Evolutionary conservation across 2,113 vertebrate genomes (phyloP).

Genomic region (Thomomys bottae): DNA sequence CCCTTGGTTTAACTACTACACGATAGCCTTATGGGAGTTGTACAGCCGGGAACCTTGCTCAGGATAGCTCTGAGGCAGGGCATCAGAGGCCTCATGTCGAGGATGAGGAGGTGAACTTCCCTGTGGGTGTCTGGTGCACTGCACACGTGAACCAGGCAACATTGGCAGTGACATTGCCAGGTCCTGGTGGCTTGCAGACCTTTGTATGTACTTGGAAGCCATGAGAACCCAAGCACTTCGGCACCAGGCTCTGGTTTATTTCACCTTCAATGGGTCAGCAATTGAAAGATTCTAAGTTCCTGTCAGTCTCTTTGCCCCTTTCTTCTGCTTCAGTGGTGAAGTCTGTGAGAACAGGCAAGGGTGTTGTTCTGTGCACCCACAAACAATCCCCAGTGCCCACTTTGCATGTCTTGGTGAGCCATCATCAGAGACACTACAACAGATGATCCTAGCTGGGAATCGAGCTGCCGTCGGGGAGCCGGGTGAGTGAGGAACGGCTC

Average conservation of each 20-base stretch:
- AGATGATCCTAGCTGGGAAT: conserved; percentile 75
- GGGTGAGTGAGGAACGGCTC: conserved; percentile 83
- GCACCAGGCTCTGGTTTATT: not conserved
- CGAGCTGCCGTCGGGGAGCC: conserved; percentile 69
- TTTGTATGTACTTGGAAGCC: not conserved
- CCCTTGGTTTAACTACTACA: no score
- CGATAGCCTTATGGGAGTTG: not conserved
- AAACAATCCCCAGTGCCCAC: conserved; percentile 72
- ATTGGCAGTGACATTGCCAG: no score
- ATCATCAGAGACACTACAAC: conserved; percentile 76
- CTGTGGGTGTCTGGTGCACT: fast-evolving
- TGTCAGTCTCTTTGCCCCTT: conserved; percentile 52
- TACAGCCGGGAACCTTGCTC: not conserved
- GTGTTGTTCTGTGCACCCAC: conserved; percentile 67
- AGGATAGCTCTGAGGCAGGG: not conserved
- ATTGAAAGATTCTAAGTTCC: conserved; percentile 62
- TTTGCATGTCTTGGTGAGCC: conserved; percentile 68
- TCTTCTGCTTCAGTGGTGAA: conserved; percentile 58
- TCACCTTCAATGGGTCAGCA: conserved; percentile 49
- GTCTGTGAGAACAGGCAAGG: conserved; percentile 54
- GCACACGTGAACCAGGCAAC: fast-evolving
- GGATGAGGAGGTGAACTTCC: not conserved
- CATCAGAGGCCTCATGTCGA: no score
- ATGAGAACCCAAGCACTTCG: conserved; percentile 32
- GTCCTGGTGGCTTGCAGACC: not conserved